These are phyloP conservation scores for Sesia apiformis DNA, from an alignment of 2,888 invertebrate genomes.

Conservation along the genomic window DNA sequence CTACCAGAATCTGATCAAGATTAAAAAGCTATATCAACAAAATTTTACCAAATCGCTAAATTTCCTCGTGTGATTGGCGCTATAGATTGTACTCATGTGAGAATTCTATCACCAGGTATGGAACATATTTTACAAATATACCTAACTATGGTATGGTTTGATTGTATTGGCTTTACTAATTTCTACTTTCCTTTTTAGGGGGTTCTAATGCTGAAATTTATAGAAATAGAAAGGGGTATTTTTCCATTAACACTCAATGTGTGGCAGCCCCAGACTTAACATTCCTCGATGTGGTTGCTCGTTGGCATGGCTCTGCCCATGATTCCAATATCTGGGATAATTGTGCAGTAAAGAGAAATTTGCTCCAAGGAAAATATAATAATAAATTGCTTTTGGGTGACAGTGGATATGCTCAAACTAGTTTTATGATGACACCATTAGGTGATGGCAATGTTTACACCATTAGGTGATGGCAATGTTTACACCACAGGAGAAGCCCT, in stretches of 20 bases:
- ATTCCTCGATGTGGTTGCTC: background rate
- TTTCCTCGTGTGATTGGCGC: background rate
- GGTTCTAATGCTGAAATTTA: no score
- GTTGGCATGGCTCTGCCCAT: background rate
- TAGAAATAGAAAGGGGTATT: no score
- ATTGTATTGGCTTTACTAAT: no score
- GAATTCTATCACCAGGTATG: background rate
- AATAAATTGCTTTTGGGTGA: background rate
- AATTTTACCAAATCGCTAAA: background rate
- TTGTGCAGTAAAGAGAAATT: background rate
- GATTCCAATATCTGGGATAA: background rate
- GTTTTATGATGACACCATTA: background rate
- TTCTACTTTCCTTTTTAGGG: no score
- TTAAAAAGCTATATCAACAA: background rate
- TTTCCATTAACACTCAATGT: no score
- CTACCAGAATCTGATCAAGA: background rate
- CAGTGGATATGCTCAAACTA: no score
- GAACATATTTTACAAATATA: background rate
- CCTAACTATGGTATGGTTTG: background rate
- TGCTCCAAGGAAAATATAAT: background rate
- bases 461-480: no score
- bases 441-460: no score
- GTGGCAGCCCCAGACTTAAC: no score
- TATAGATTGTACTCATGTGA: background rate
- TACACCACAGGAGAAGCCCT: no score